These are phyloP conservation scores for Picathartes gymnocephalus DNA, from an alignment of 2,113 vertebrate genomes.

Conservation along the genomic window DNA sequence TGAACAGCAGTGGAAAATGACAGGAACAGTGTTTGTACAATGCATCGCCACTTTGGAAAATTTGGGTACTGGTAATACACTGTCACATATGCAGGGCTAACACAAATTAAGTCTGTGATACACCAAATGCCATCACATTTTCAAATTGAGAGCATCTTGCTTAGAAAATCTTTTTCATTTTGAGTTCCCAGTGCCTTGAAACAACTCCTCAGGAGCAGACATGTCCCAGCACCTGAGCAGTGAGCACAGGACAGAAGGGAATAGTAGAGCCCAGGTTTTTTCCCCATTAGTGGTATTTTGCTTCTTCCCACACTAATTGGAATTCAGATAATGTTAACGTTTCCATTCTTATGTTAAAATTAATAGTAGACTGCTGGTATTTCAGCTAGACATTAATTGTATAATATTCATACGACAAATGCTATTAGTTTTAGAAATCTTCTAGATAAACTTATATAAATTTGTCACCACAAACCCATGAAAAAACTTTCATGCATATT, in stretches of 20 bases:
- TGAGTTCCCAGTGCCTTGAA: neutral
- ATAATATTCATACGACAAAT: slow-evolving; percentile 57
- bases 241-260: neutral
- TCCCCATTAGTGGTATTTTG: slow-evolving; percentile 15
- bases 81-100: neutral
- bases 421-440: slow-evolving; percentile 59
- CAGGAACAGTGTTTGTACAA: neutral
- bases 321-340: slow-evolving; percentile 37
- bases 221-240: neutral
- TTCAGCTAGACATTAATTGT: slow-evolving; percentile 55
- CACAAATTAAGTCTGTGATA: slow-evolving; percentile 14
- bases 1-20: neutral
- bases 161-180: neutral
- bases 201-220: neutral
- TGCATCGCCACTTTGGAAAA: neutral
- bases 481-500: slow-evolving; percentile 31
- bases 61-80: neutral
- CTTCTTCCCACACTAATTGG: slow-evolving; percentile 31
- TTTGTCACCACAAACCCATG: slow-evolving; percentile 59
- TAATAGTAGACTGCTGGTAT: slow-evolving; percentile 58
- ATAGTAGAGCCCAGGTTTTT: neutral
- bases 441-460: slow-evolving; percentile 62
- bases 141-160: neutral
- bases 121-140: slow-evolving; percentile 7
- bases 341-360: slow-evolving; percentile 62